Evolutionary conservation across 1,140 invertebrate genomes (phyloP), one percentile per base, ranked within the genome.

Genomic region (Aphaenogaster floridana): DNA sequence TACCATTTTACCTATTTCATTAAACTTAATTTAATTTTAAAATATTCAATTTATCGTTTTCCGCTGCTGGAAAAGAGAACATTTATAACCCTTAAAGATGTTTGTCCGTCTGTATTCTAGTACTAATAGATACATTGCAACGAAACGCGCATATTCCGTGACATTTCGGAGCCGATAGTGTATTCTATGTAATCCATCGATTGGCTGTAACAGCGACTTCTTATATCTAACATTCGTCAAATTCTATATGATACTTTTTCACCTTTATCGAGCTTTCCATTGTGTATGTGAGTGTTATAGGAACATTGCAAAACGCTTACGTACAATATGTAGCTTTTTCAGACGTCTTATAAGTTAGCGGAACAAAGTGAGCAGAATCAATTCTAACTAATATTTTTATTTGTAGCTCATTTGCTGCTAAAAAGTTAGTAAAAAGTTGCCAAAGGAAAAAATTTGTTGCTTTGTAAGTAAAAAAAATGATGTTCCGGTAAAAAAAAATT

Each of bases 221-320:
- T 81, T 71, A 45, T 21, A 48, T 45, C 17, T 45, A n/a, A 36
- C 52, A 57, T 69, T 69, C 39, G 39, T 69, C 79, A 81, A 81
- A 15, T 69, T 71, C 21, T 71, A 50, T 64, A 50, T 17, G 28
- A 45, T 36, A 34, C 57, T 69, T 68, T n/a, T 54, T 68, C 15
- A 42, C 17, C 17, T 17, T 81, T 69, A 63, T 50, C 59, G 36
- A 28, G 13, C 8, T 28, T 54, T 45, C 36, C 4, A 45, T 80
- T 48, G 36, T n/a, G 0, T 11, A 5, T 21, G 48, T 9, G n/a
- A 54, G 5, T 45, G 8, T 17, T 57, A 34, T 5, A 9, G 48
- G 21, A 15, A 13, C 50, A 28, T 63, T 21, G 36, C 21, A 68
- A 71, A 57, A 45, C 21, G 48, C 52, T 81, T 57, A 17, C 28